Conservation (phyloP, 2,888 invertebrate species). For the Ariolimax columbianus region DNA sequence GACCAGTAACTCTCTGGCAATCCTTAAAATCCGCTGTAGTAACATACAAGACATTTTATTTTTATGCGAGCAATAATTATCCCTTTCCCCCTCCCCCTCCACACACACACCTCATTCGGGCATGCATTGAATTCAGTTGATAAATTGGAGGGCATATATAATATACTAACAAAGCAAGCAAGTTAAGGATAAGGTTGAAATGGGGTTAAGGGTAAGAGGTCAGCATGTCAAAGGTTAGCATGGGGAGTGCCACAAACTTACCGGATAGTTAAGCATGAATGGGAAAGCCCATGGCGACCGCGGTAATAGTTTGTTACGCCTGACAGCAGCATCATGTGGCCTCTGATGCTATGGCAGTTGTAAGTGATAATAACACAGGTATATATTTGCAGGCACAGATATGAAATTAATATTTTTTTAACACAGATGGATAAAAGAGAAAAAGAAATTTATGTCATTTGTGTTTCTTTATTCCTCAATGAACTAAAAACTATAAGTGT, state of each 20-base stretch:
- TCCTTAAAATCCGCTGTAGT: too few species aligned
- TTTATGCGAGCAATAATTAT: too few species aligned
- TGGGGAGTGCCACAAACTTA: slow-evolving; percentile 49
- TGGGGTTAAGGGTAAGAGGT: slow-evolving; percentile 14
- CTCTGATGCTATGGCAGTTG: slow-evolving; percentile 44
- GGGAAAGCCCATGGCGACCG: slow-evolving; percentile 52
- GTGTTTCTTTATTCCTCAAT: too few species aligned
- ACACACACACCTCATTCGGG: too few species aligned
- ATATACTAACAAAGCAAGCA: slow-evolving; percentile 31
- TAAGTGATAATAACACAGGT: slow-evolving; percentile 42
- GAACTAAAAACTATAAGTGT: too few species aligned
- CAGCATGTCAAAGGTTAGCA: slow-evolving; percentile 35
- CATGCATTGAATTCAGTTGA: slow-evolving; percentile 20
- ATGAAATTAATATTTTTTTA: background rate
- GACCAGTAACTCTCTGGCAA: too few species aligned
- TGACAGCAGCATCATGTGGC: slow-evolving; percentile 38
- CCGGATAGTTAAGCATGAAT: slow-evolving; percentile 52
- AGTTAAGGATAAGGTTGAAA: slow-evolving; percentile 15
- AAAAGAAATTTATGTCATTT: too few species aligned
- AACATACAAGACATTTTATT: background rate
- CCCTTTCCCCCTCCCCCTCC: too few species aligned
- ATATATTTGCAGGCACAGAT: slow-evolving; percentile 17
- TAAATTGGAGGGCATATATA: background rate
- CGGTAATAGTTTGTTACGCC: slow-evolving; percentile 52
- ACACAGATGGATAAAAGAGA: background rate